Evolutionary conservation across 2,113 vertebrate genomes (phyloP).

Genomic region (Daphoenositta chrysoptera): DNA sequence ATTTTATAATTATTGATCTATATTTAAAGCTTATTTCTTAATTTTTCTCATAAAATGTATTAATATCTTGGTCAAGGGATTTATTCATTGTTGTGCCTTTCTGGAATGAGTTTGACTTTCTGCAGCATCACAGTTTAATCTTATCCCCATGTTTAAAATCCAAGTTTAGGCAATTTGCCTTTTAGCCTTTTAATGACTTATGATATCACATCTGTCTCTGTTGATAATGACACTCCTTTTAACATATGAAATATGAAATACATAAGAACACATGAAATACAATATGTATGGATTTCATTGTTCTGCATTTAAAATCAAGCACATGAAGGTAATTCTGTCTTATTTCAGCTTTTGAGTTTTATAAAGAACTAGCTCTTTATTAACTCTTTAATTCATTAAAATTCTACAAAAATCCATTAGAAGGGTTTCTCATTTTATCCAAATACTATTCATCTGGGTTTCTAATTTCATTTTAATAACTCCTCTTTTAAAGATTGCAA

Average conservation of each 20-base stretch:
- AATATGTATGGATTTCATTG: not conserved
- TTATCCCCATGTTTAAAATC: not conserved
- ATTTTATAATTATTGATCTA: not conserved
- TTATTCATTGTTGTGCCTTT: not conserved
- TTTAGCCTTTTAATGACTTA: not conserved
- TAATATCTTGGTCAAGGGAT: not conserved
- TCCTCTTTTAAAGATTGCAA: not conserved
- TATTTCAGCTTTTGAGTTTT: not conserved
- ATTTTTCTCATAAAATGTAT: not conserved
- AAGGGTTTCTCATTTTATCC: not conserved
- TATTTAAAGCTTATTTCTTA: not conserved
- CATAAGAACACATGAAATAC: not conserved
- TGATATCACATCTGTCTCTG: not conserved
- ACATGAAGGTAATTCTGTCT: not conserved
- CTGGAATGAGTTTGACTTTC: not conserved
- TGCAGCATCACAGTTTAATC: not conserved
- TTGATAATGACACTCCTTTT: not conserved
- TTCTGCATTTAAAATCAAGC: not conserved
- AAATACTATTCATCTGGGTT: not conserved
- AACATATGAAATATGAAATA: not conserved
- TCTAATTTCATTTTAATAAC: constrained; percentile 45
- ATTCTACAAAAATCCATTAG: not conserved
- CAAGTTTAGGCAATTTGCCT: not conserved
- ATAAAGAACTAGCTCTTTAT: not conserved
- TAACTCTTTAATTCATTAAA: constrained; percentile 22